These are phyloP conservation scores for Lydus trimaculatus DNA, from an alignment of 2,888 invertebrate genomes.

Conservation along the genomic window DNA sequence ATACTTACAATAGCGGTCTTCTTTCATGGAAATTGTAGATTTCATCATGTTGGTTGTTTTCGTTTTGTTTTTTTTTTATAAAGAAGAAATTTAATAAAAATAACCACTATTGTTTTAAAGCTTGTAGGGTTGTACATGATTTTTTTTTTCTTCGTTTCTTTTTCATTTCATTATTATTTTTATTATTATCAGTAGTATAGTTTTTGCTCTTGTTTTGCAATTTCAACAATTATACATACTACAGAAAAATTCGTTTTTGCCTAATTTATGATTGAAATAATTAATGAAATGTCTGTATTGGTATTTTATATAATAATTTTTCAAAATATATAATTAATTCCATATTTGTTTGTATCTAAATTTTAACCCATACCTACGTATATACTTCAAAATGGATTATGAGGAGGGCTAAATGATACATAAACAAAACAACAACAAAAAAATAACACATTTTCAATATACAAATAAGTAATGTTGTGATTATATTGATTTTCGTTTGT, in stretches of 20 bases:
- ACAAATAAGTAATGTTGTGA: conserved; percentile 41
- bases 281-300: conserved; percentile 49
- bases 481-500: conserved; percentile 34
- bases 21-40: no score
- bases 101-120: background rate
- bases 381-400: no score
- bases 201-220: background rate
- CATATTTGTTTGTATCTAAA: background rate
- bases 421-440: no score
- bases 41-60: no score
- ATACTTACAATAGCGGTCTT: background rate
- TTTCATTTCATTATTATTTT: background rate
- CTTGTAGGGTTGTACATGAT: no score
- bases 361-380: no score
- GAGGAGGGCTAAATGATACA: no score
- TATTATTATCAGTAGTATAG: background rate
- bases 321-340: conserved; percentile 43
- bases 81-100: no score
- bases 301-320: conserved; percentile 58
- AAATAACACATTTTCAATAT: conserved; percentile 36
- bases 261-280: conserved; percentile 32
- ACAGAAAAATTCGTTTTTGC: conserved; percentile 16
- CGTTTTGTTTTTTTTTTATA: no score
- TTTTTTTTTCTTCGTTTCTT: no score
- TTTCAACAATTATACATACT: background rate